Evolutionary conservation across 2,113 vertebrate genomes (phyloP), one percentile per base, ranked within the genome.

Genomic region (Stigmatopora nigra): DNA sequence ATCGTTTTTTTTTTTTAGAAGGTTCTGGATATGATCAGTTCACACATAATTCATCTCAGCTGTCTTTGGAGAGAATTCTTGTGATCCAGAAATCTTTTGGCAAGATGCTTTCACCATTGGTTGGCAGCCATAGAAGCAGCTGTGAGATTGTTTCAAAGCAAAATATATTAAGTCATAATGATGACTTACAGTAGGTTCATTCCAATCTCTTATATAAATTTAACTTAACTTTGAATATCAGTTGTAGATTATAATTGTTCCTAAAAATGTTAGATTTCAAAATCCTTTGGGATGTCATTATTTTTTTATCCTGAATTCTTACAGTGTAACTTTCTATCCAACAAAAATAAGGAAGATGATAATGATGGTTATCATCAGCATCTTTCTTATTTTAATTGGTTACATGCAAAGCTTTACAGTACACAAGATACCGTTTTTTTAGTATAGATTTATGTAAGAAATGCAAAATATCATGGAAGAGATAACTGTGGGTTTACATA

Each of bases 61-160:
- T 71, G 70, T 71, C 63, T 66, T 47, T 65, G 38, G 9, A 53
- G n/a, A 53, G 51, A 53, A n/a, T 22, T 20, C 65, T 11, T 55
- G 22, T 64, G 64, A 61, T 51, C 59, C 60, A 67, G 35, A 53
- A 55, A 41, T 45, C 67, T 41, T 61, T 25, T 36, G 60, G 59
- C 3, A 6, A 59, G 56, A 70, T 45, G 9, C 22, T 56, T 61
- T 67, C 56, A 61, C 70, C 63, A 61, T 61, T 67, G 48, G 61
- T 51, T 64, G 7, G 1, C 65, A 72, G 66, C 61, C 65, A 20
- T 79, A 66, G 68, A 71, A 74, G 66, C 75, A 83, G 71, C 77
- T 78, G 75, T 22, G 55, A 63, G 70, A 36, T 61, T 44, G 41
- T 8, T 15, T 13, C 2, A 3, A 46, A 53, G 65, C 73, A 74